Evolutionary conservation across 2,888 invertebrate species (phyloP).

Genomic region (Oeneis ivallda): DNA sequence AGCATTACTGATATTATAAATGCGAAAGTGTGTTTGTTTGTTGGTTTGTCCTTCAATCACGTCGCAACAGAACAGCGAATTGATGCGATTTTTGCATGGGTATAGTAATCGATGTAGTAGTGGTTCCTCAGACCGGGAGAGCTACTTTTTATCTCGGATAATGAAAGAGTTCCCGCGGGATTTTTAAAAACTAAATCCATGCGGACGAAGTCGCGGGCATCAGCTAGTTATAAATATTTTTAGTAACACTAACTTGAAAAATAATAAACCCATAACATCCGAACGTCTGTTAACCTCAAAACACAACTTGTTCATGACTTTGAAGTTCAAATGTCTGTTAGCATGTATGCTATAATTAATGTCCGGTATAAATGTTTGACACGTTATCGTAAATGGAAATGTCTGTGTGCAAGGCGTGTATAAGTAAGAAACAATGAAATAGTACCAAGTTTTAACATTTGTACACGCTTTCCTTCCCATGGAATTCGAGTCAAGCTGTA

Average conservation of each 20-base stretch:
- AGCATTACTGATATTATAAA: too few species aligned
- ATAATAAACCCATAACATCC: neutral
- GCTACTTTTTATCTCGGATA: too few species aligned
- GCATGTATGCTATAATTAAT: slow-evolving; percentile 40
- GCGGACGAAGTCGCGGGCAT: too few species aligned
- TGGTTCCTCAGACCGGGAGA: too few species aligned
- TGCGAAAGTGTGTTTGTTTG: too few species aligned
- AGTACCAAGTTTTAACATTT: neutral
- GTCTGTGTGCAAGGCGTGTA: neutral
- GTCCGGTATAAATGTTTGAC: slow-evolving; percentile 33
- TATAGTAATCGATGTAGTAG: too few species aligned
- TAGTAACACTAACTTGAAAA: neutral
- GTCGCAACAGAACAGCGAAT: too few species aligned
- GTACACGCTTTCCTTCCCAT: neutral
- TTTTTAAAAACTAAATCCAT: too few species aligned
- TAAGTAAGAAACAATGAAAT: slow-evolving; percentile 14
- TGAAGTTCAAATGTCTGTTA: slow-evolving; percentile 36
- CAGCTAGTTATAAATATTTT: neutral
- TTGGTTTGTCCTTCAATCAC: too few species aligned
- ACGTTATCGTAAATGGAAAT: slow-evolving; percentile 35
- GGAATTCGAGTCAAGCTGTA: too few species aligned
- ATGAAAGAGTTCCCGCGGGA: too few species aligned
- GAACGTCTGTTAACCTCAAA: slow-evolving; percentile 18
- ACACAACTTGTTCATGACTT: slow-evolving; percentile 31
- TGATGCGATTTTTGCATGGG: too few species aligned